Evolutionary conservation across 2,888 invertebrate species (phyloP).

Genomic region (Cataglyphis albicans): DNA sequence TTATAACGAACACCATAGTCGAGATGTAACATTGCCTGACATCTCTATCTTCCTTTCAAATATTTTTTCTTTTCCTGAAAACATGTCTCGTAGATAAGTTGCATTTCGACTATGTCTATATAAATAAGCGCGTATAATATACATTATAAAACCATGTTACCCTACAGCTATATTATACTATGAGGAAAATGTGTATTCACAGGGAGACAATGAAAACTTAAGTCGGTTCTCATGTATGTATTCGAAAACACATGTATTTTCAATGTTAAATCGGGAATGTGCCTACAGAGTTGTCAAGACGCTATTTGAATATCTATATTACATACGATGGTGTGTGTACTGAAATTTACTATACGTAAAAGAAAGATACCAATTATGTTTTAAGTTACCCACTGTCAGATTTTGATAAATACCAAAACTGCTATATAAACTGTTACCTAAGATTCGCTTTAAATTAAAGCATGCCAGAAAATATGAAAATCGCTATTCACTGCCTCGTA

Average conservation of each 20-base stretch:
- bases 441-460: conserved; percentile 53
- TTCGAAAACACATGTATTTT: conserved; percentile 67
- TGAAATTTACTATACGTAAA: conserved; percentile 48
- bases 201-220: conserved; percentile 66
- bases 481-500: conserved; percentile 44
- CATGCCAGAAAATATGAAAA: conserved; percentile 15
- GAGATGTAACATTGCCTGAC: conserved; percentile 63
- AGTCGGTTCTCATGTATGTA: conserved; percentile 62
- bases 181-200: conserved; percentile 65
- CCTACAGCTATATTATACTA: conserved; percentile 65
- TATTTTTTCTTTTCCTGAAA: conserved; percentile 28
- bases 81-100: conserved; percentile 42
- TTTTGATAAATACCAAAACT: conserved; percentile 44
- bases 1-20: conserved; percentile 68
- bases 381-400: conserved; percentile 43
- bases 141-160: conserved; percentile 64
- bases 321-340: conserved; percentile 53
- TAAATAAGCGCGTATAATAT: conserved; percentile 61
- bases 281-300: conserved; percentile 69
- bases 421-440: conserved; percentile 48
- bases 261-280: conserved; percentile 67
- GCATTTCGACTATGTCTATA: conserved; percentile 66
- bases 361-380: conserved; percentile 53
- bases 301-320: conserved; percentile 51
- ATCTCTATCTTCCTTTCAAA: conserved; percentile 24